Evolutionary conservation across 2,888 invertebrate genomes (phyloP).

Genomic region (Cataglyphis livida): DNA sequence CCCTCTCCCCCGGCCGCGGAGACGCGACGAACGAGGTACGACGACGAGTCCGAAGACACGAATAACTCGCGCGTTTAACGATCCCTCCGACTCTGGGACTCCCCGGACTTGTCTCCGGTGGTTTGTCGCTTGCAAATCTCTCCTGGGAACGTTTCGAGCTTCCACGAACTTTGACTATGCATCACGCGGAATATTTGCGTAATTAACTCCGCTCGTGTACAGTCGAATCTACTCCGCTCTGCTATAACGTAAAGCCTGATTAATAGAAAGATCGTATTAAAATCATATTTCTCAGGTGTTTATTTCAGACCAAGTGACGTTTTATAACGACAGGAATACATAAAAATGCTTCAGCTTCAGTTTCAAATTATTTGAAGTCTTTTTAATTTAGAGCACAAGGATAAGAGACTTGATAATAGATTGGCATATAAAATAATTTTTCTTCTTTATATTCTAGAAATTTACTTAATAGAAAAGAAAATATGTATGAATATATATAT

Average conservation of each 20-base stretch:
- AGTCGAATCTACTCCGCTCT: not conserved
- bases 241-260: not conserved
- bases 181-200: slow-evolving; percentile 10
- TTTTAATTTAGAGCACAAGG: not conserved
- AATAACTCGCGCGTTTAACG: slow-evolving; percentile 53
- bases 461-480: not conserved
- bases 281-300: not conserved
- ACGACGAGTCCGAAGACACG: slow-evolving; percentile 11
- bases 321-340: not conserved
- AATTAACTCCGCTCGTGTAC: not conserved
- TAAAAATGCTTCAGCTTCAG: not conserved
- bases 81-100: slow-evolving; percentile 14
- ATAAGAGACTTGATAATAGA: not conserved
- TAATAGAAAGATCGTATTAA: not conserved
- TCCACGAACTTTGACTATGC: slow-evolving; percentile 26
- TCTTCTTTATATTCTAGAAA: not conserved
- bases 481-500: not conserved
- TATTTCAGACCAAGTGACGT: not conserved
- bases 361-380: not conserved
- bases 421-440: no score
- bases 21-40: slow-evolving; percentile 57
- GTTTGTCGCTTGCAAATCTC: slow-evolving; percentile 69
- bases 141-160: slow-evolving; percentile 68
- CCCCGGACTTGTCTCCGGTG: slow-evolving; percentile 46
- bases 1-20: slow-evolving; percentile 47